phyloP scores from a whole-genome alignment of 1,140 invertebrate species.

The Drosophila nigromelanica region DNA sequence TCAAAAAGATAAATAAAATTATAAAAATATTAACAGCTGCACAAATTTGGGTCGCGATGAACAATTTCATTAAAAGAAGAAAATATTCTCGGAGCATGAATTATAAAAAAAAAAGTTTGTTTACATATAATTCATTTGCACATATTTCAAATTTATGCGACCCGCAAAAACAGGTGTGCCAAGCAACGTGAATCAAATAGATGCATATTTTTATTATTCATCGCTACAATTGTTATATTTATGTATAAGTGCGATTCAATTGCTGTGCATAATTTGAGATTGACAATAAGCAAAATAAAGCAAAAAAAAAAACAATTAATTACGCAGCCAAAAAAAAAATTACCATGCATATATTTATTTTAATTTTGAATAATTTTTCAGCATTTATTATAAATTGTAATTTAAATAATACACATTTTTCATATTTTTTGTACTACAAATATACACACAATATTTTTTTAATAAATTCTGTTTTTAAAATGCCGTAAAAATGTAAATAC shows the following conservation, averaged over 20 bases:
- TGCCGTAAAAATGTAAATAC: too few relatives aligned
- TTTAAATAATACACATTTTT: too few relatives aligned
- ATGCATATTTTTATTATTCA: conserved; percentile 33
- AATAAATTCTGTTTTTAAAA: too few relatives aligned
- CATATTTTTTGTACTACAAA: too few relatives aligned
- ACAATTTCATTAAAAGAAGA: conserved; percentile 45
- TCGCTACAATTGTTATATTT: conserved; percentile 10
- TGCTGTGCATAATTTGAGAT: not conserved
- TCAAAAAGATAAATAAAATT: conserved; percentile 14
- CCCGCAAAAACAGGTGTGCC: conserved; percentile 24
- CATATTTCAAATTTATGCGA: conserved; percentile 41
- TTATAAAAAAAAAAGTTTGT: conserved; percentile 17
- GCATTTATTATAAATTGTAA: too few relatives aligned
- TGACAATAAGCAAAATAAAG: not conserved
- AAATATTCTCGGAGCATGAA: conserved; percentile 13
- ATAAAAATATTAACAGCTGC: conserved; percentile 37
- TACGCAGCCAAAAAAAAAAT: too few relatives aligned
- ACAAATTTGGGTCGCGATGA: conserved; percentile 9
- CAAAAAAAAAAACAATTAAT: not conserved
- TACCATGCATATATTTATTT: too few relatives aligned
- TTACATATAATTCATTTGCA: conserved; percentile 53
- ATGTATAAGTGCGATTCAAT: not conserved
- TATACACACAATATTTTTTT: too few relatives aligned
- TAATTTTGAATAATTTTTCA: too few relatives aligned
- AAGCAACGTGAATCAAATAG: conserved; percentile 22